A percentile compares a stretch with the other conserved stretches of the same genome.
Evolutionary conservation across 2,113 vertebrate species (phyloP).

Genomic region (Fregata magnificens): DNA sequence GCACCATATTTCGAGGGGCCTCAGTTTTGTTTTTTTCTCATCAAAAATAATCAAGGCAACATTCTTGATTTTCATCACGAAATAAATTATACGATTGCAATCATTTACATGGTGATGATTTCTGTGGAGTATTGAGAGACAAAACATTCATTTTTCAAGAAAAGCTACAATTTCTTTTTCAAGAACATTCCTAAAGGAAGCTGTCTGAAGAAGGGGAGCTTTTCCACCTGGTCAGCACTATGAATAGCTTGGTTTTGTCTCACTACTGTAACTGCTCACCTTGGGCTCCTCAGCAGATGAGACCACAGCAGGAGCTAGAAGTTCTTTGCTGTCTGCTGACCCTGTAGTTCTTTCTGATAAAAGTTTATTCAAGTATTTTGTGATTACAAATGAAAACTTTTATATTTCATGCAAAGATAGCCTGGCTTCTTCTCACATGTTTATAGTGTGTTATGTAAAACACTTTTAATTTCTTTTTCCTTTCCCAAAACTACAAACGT

Average conservation of each 20-base stretch:
- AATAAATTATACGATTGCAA: not conserved
- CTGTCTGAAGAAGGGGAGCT: not conserved
- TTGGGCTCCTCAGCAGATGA: not conserved
- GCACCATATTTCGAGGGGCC: not conserved
- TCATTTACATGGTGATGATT: not conserved
- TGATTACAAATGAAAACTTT: not conserved
- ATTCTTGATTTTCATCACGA: not conserved
- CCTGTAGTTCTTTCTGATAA: not conserved
- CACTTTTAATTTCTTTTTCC: not conserved
- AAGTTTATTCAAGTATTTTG: not conserved
- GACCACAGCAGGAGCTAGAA: not conserved
- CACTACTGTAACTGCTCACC: not conserved
- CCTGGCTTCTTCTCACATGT: not conserved
- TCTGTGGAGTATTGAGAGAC: not conserved
- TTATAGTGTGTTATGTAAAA: not conserved
- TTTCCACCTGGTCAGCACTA: not conserved
- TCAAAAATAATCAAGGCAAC: not conserved
- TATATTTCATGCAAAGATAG: not conserved
- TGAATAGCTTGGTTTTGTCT: not conserved
- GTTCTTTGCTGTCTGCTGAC: not conserved
- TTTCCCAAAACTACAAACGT: not conserved
- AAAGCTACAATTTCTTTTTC: not conserved
- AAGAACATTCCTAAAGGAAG: not conserved
- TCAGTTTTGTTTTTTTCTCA: not conserved
- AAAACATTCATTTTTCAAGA: not conserved